These are phyloP conservation scores for Solen grandis DNA, from an alignment of 1,140 invertebrate species.

Conservation along the genomic window DNA sequence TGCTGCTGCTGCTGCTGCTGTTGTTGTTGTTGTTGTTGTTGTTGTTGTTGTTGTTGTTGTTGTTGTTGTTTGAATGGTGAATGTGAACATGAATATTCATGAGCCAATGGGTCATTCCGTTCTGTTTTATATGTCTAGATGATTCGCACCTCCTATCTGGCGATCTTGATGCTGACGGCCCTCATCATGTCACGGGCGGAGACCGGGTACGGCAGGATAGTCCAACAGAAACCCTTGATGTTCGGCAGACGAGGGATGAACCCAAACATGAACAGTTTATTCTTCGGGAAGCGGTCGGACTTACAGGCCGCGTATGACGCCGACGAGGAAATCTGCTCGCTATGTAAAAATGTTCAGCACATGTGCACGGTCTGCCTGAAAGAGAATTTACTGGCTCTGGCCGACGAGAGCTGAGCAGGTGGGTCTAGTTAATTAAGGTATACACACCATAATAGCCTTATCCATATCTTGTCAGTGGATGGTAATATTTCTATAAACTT, in stretches of 20 bases:
- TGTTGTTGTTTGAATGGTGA: too few relatives aligned
- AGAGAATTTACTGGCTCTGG: constrained; percentile 20
- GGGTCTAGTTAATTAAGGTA: too few relatives aligned
- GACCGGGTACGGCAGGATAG: constrained; percentile 45
- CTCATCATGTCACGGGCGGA: background rate
- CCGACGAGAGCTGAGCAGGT: too few relatives aligned
- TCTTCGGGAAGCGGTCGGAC: constrained; percentile 69
- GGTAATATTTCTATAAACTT: too few relatives aligned
- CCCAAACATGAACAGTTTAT: constrained; percentile 74
- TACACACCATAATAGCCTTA: too few relatives aligned
- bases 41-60: too few relatives aligned
- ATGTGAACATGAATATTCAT: too few relatives aligned
- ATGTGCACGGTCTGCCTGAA: constrained; percentile 32
- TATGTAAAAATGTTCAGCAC: constrained; percentile 39
- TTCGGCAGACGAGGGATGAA: constrained; percentile 69
- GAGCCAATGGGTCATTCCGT: too few relatives aligned
- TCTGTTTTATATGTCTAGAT: background rate
- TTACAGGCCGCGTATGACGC: constrained; percentile 20
- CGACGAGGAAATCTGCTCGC: constrained; percentile 41
- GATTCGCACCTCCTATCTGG: background rate
- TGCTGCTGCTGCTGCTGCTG: too few relatives aligned
- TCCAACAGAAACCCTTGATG: constrained; percentile 62
- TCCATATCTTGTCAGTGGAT: too few relatives aligned
- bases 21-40: too few relatives aligned
- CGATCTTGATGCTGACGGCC: background rate